Conservation (phyloP, 2,888 invertebrate genomes). For the Malacosoma neustria region DNA sequence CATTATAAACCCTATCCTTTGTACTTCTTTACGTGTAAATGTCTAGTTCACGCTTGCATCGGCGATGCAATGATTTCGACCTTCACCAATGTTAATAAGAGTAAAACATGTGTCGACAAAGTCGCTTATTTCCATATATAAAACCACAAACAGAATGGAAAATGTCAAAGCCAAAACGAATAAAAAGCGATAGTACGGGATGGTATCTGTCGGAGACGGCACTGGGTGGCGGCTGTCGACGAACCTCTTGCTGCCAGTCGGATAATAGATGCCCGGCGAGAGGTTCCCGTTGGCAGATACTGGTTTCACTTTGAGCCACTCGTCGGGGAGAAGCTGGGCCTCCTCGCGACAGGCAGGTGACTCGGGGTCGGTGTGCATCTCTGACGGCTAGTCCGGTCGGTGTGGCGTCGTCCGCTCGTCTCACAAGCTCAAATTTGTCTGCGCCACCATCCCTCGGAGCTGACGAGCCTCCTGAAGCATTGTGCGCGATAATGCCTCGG, state of each 20-base stretch:
- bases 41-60: conserved; percentile 50
- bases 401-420: conserved; percentile 49
- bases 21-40: conserved; percentile 41
- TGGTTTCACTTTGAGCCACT: conserved; percentile 65
- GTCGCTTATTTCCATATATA: conserved; percentile 27
- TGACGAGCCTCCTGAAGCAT: conserved; percentile 59
- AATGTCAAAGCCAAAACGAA: conserved; percentile 27
- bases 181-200: conserved; percentile 62
- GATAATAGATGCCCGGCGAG: conserved; percentile 68
- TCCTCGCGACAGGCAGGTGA: conserved; percentile 66
- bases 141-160: conserved; percentile 10
- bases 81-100: conserved; percentile 60
- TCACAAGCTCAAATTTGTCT: conserved; percentile 41
- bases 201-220: conserved; percentile 51
- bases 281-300: conserved; percentile 61
- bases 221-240: conserved; percentile 47
- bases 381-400: conserved; percentile 30
- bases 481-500: conserved; percentile 67
- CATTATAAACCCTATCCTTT: conserved; percentile 29
- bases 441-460: conserved; percentile 52
- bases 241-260: conserved; percentile 67
- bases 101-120: conserved; percentile 40
- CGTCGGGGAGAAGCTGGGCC: conserved; percentile 61
- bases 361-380: conserved; percentile 63
- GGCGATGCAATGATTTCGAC: conserved; percentile 30